These are phyloP conservation scores for Rhynchomys soricoides DNA, from an alignment of 2,113 vertebrate species.

Conservation along the genomic window DNA sequence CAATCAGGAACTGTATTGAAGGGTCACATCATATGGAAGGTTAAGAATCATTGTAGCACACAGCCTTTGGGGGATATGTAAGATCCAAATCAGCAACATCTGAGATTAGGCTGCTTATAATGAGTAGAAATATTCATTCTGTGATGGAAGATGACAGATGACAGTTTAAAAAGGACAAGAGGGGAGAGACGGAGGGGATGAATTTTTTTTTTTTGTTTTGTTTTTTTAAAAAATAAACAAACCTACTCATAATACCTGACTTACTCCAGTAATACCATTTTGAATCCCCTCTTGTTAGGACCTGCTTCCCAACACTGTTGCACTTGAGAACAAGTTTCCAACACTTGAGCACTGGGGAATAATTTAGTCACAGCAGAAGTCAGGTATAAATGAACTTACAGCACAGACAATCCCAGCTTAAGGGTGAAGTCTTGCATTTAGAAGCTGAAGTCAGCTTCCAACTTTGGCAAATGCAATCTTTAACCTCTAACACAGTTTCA, in stretches of 20 bases:
- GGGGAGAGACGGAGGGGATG: neutral
- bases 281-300: neutral
- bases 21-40: neutral
- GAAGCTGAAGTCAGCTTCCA: neutral
- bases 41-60: neutral
- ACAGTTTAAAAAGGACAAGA: neutral
- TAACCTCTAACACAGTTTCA: constrained; percentile 41
- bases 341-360: neutral
- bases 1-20: neutral
- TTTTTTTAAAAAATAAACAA: neutral
- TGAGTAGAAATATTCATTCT: neutral
- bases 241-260: neutral
- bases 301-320: neutral
- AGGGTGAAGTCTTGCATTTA: neutral
- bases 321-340: neutral
- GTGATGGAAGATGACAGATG: too few relatives aligned
- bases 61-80: neutral
- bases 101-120: neutral
- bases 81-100: neutral
- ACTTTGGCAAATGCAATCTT: constrained; percentile 66
- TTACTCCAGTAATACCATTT: neutral
- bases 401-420: constrained; percentile 26
- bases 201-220: too few relatives aligned
- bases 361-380: neutral
- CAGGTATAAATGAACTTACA: constrained; percentile 53